Percentiles rank a stretch among this genome's conserved stretches.
Evolutionary conservation across 1,140 invertebrate genomes (phyloP).

Genomic region (Telenomus remus): DNA sequence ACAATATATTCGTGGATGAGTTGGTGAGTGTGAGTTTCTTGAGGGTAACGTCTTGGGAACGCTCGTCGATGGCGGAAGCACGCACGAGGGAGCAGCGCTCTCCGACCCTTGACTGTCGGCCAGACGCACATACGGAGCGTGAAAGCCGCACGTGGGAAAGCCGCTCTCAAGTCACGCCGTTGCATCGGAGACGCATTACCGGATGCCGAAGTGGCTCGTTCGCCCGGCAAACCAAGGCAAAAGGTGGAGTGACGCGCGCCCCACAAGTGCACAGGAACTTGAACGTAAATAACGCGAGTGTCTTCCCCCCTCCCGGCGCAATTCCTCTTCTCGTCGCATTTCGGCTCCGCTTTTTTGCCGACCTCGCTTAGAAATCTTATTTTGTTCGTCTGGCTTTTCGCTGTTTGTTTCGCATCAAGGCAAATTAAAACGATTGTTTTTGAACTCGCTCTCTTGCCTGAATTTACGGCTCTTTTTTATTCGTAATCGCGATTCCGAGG

Average conservation of each 20-base stretch:
- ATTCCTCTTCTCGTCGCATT: constrained; percentile 8
- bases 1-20: constrained; percentile 16
- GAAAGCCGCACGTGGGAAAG: constrained; percentile 63
- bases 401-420: background rate
- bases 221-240: constrained; percentile 29
- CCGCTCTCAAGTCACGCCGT: constrained; percentile 44
- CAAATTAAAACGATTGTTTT: background rate
- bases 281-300: constrained; percentile 45
- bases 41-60: constrained; percentile 59
- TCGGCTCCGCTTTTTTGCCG: constrained; percentile 17
- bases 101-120: constrained; percentile 64
- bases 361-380: background rate
- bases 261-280: constrained; percentile 48
- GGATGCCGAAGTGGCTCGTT: constrained; percentile 52
- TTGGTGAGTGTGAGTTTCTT: constrained; percentile 17
- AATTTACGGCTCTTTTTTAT: too few relatives aligned
- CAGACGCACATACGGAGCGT: constrained; percentile 50
- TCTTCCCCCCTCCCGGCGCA: background rate
- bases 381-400: background rate
- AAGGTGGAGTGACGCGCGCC: constrained; percentile 41
- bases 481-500: too few relatives aligned
- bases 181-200: constrained; percentile 53
- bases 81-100: constrained; percentile 66
- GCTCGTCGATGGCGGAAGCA: constrained; percentile 59
- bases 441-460: too few relatives aligned